phyloP scores from a whole-genome alignment of 2,113 vertebrate species.

The Uropsilus gracilis region DNA sequence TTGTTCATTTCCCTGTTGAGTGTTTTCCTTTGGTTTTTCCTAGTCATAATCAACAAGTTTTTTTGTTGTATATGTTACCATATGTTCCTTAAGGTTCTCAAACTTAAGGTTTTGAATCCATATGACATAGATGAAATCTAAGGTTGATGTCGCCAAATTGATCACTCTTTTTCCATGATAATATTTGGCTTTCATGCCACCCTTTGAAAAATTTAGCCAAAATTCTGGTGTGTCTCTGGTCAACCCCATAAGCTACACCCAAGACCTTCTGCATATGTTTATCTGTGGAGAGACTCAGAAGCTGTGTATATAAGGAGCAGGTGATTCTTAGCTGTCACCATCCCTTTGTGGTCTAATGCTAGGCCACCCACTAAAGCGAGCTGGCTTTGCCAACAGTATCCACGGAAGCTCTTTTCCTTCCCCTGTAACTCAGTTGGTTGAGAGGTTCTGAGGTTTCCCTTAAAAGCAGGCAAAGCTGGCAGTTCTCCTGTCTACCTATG shows the following conservation, averaged over 20 bases:
- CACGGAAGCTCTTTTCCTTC: neutral
- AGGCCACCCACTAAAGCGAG: no score
- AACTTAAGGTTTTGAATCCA: no score
- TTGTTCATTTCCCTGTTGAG: neutral
- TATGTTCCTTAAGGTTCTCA: no score
- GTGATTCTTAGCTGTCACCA: no score
- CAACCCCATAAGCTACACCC: no score
- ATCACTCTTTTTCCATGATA: neutral
- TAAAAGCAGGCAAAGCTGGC: neutral
- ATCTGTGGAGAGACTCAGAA: no score
- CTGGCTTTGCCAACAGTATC: no score
- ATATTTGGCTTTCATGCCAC: neutral
- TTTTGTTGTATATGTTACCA: neutral
- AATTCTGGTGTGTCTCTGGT: neutral
- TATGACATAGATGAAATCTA: neutral
- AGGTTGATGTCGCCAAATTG: neutral
- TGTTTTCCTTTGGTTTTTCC: neutral
- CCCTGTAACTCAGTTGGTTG: neutral
- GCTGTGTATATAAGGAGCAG: no score
- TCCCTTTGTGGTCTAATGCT: no score
- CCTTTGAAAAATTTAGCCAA: neutral
- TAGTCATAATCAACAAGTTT: neutral
- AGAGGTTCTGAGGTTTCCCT: neutral
- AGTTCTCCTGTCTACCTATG: no score
- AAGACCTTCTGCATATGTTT: no score